Base-by-base conservation (phyloP, 64 coral and sea anemone genomes). In the Trachythela sp. region DNA sequence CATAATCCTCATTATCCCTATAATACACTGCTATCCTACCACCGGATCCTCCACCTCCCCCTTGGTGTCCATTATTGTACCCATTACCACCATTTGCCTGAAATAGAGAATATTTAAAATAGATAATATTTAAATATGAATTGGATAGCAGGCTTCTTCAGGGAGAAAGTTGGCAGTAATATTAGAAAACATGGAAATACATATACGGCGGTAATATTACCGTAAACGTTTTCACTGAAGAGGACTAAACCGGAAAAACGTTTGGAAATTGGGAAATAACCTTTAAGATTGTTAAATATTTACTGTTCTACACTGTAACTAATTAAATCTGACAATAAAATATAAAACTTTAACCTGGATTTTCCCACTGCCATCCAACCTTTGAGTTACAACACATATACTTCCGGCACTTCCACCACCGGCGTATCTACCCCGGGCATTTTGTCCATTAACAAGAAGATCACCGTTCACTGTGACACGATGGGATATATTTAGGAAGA, bases 31-130 rank as follows among this genome's bases (percentile, higher is more conserved):
- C 95, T 13, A 98, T 91, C 59, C 95, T 87, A 40, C 95, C 95
- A 70, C 95, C 95, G 9, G 95, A 91, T 0, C 95, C 95, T 39
- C 95, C 95, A 51, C 95, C 95, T 14, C 93, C 93, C 27, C 95
- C 95, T 35, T 43, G 31, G 22, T 88, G 68, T 72, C 18, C 39
- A 84, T 90, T 18, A 27, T 75, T 90, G 51, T 89, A 87, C 17
- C 95, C 95, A 36, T 94, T 98, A n/a, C 93, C 95, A 43, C 95
- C 95, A 58, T 98, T 94, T 70, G 95, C 95, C 95, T 98, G 29
- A 51, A 72, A 4, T 2, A 24, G 17, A 31, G 11, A 10, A 35
- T 64, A 93, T 93, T 93, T 97, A 20, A 48, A 70, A 1, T 0
- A 52, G n/a, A n/a, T 15, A 2, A 52, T 15, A 52, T 52, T 15